phyloP scores from a whole-genome alignment of 2,888 invertebrate genomes.

The Clepsis dumicolana region DNA sequence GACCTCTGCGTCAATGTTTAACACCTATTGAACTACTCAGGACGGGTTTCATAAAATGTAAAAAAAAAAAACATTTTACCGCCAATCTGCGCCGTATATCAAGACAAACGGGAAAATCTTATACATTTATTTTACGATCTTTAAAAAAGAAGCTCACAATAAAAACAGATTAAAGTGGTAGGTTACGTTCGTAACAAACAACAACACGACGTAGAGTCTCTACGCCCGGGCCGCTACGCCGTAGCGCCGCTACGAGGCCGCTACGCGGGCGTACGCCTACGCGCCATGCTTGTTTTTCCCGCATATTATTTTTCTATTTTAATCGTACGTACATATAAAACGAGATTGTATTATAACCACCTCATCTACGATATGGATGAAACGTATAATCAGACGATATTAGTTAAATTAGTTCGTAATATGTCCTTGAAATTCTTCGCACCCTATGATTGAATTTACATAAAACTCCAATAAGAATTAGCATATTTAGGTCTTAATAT shows the following conservation, averaged over 20 bases:
- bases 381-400: neutral
- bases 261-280: constrained; percentile 15
- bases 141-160: constrained; percentile 6
- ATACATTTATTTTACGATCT: neutral
- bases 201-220: constrained; percentile 31
- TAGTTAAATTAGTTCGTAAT: no score
- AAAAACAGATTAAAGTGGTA: constrained; percentile 7
- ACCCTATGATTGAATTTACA: constrained; percentile 24
- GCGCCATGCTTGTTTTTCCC: constrained; percentile 7
- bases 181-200: neutral
- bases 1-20: neutral
- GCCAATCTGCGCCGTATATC: neutral
- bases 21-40: neutral
- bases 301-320: neutral
- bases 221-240: constrained; percentile 45
- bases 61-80: neutral
- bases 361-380: neutral
- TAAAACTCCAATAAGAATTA: constrained; percentile 16
- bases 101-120: constrained; percentile 1
- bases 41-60: neutral
- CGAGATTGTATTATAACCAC: neutral
- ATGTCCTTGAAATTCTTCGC: constrained; percentile 23
- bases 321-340: neutral
- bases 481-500: constrained; percentile 20
- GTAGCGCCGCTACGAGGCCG: constrained; percentile 48